These are phyloP conservation scores for Thamnaconus septentrionalis DNA, from an alignment of 2,113 vertebrate species.

Conservation along the genomic window DNA sequence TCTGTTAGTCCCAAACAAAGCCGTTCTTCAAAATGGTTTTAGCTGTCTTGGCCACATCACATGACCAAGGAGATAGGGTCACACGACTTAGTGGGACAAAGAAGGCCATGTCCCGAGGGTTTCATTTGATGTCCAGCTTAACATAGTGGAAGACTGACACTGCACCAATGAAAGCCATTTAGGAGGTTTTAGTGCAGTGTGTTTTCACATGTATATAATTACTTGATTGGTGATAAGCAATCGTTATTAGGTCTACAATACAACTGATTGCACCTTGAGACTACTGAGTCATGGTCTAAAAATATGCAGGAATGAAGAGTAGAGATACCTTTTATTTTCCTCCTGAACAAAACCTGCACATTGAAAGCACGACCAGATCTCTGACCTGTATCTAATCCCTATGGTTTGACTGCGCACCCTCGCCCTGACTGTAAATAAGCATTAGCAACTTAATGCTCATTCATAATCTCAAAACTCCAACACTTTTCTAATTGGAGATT, in stretches of 20 bases:
- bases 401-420: constrained; percentile 22
- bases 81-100: constrained; percentile 46
- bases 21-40: constrained; percentile 52
- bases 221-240: background rate
- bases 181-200: background rate
- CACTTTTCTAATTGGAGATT: constrained; percentile 65
- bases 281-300: background rate
- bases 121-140: constrained; percentile 20
- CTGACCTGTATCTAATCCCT: constrained; percentile 41
- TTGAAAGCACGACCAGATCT: constrained; percentile 12
- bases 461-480: constrained; percentile 66
- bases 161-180: background rate
- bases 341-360: constrained; percentile 5
- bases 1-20: constrained; percentile 50
- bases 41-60: constrained; percentile 51
- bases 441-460: constrained; percentile 58
- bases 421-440: constrained; percentile 68
- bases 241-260: constrained; percentile 10
- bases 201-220: constrained; percentile 15
- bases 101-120: constrained; percentile 10
- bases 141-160: background rate
- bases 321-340: background rate
- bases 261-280: background rate
- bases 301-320: background rate
- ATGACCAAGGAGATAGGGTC: constrained; percentile 48